A percentile compares a stretch with the other conserved stretches of the same genome.
Evolutionary conservation across 2,888 invertebrate species (phyloP).

Genomic region (Netelia inedita): DNA sequence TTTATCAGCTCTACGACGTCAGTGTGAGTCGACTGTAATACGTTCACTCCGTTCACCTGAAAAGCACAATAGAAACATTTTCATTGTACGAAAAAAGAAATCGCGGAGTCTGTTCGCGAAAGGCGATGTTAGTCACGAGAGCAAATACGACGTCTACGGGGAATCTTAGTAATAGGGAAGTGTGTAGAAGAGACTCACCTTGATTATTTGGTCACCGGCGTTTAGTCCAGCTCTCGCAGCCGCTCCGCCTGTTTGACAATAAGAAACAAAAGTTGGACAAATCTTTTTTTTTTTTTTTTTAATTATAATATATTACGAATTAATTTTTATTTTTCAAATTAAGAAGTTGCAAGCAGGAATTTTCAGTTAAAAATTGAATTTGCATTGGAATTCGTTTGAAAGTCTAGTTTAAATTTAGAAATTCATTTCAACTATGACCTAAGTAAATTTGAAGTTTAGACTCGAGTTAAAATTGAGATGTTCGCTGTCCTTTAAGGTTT

Average conservation of each 20-base stretch:
- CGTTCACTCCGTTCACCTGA: conserved; percentile 96
- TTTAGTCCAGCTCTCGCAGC: conserved; percentile 97
- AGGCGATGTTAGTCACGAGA: neutral
- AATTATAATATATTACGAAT: no score
- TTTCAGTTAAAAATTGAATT: no score
- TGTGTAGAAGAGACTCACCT: conserved; percentile 87
- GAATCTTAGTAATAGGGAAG: conserved; percentile 9
- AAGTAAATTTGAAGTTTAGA: neutral
- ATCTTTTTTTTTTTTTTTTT: neutral
- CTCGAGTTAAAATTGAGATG: no score
- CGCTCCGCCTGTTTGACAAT: conserved; percentile 90
- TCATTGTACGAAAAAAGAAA: conserved; percentile 4
- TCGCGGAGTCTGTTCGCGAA: neutral
- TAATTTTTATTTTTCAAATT: no score
- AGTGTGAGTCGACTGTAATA: conserved; percentile 96
- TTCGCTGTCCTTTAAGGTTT: no score
- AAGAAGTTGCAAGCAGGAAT: no score
- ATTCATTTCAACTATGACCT: neutral
- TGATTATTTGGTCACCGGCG: conserved; percentile 96
- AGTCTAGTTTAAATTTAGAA: no score
- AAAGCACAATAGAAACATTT: conserved; percentile 68
- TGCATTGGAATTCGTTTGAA: no score
- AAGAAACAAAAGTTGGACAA: conserved; percentile 72
- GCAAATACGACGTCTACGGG: conserved; percentile 19
- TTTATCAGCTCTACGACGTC: conserved; percentile 98